Conservation (phyloP, 2,797 vertebrate genomes). For the Pantherophis alleghaniensis region DNA sequence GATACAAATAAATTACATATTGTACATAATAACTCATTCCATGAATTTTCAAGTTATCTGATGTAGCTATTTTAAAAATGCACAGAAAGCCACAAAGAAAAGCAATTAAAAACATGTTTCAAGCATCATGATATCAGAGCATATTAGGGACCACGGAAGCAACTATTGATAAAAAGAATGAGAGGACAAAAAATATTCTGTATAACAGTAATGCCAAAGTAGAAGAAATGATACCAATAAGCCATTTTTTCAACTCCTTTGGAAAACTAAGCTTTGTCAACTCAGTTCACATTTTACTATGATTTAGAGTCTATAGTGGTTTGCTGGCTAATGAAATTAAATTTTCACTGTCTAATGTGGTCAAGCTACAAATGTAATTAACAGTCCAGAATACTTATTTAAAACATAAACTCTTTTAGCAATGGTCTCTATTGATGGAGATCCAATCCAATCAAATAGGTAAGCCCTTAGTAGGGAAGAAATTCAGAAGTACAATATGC, state of each 20-base stretch:
- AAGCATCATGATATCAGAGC: neutral
- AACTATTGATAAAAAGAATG: neutral
- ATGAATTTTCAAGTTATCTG: neutral
- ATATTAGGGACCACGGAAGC: neutral
- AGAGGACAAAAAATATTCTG: neutral
- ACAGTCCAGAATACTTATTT: neutral
- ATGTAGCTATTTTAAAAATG: neutral
- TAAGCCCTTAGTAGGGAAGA: neutral
- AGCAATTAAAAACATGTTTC: neutral
- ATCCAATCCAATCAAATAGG: neutral
- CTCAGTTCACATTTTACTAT: neutral
- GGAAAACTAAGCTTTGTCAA: neutral
- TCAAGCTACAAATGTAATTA: neutral
- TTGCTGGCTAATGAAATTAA: neutral
- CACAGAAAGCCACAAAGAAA: neutral
- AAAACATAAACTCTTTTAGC: neutral
- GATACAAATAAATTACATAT: neutral
- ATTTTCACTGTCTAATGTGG: neutral
- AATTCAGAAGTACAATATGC: neutral
- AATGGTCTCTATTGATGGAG: neutral
- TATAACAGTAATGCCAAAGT: neutral
- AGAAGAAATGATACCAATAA: neutral
- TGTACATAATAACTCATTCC: neutral
- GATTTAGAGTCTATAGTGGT: slow-evolving; percentile 3
- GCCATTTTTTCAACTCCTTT: neutral